A percentile compares a stretch with the other conserved stretches of the same genome.
These are phyloP conservation scores for Dolichopus griseipennis DNA, from an alignment of 2,888 invertebrate species.

Conservation along the genomic window DNA sequence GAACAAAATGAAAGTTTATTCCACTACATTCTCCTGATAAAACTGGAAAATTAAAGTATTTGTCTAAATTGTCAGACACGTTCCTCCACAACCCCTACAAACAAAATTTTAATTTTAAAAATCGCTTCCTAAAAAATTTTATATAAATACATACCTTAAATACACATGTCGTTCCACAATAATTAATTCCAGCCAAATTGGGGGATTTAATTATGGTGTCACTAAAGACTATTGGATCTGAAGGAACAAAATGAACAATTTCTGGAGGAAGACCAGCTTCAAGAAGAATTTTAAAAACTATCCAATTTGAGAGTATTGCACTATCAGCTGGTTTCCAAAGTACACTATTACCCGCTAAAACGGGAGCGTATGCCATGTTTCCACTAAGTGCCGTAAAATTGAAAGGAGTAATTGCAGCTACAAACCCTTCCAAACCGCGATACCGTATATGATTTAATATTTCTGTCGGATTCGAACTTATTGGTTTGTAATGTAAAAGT, in stretches of 20 bases:
- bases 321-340: slow-evolving; percentile 99
- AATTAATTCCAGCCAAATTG: slow-evolving; percentile 87
- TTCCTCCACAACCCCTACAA: slow-evolving; percentile 86
- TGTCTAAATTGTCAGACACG: slow-evolving; percentile 81
- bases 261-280: slow-evolving; percentile 96
- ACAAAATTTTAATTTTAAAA: slow-evolving; percentile 49
- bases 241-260: slow-evolving; percentile 94
- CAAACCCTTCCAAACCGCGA: slow-evolving; percentile 92
- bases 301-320: slow-evolving; percentile 90
- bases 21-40: slow-evolving; percentile 96
- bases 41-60: slow-evolving; percentile 83
- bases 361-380: slow-evolving; percentile 84
- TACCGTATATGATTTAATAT: slow-evolving; percentile 40
- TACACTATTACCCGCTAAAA: slow-evolving; percentile 88
- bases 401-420: slow-evolving; percentile 95
- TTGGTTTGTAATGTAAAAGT: too few relatives aligned
- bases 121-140: too few relatives aligned
- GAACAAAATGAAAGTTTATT: slow-evolving; percentile 97
- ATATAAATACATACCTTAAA: too few relatives aligned
- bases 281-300: slow-evolving; percentile 81
- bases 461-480: too few relatives aligned
- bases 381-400: slow-evolving; percentile 99
- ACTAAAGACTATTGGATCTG: slow-evolving; percentile 93
- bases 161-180: slow-evolving; percentile 55
- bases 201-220: slow-evolving; percentile 77